These are phyloP conservation scores for Cairina moschata DNA, from an alignment of 2,113 vertebrate species.

Conservation along the genomic window DNA sequence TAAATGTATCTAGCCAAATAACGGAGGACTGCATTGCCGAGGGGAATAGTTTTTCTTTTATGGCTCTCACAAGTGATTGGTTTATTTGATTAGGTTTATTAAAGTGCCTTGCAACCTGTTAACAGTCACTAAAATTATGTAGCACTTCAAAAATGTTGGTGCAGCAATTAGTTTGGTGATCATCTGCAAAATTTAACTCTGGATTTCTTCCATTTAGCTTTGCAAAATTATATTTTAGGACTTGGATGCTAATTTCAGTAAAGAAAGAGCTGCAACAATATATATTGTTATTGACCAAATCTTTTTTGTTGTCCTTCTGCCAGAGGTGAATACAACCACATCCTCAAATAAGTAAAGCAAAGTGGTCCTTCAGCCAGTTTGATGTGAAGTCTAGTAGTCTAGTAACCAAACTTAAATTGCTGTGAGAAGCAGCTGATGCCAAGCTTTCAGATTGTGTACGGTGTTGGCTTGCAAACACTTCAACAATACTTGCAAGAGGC, in stretches of 20 bases:
- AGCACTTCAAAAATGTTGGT: not conserved
- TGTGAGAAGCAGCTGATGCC: not conserved
- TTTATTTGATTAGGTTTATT: not conserved
- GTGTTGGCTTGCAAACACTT: not conserved
- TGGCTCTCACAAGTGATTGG: not conserved
- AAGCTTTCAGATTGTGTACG: not conserved
- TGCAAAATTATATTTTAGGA: not conserved
- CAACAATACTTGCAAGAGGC: not conserved
- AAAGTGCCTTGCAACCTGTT: not conserved
- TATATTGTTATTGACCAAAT: not conserved
- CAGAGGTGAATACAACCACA: not conserved
- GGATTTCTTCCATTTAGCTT: not conserved
- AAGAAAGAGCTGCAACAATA: not conserved
- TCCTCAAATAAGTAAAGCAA: not conserved
- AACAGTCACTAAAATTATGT: not conserved
- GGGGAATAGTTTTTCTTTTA: not conserved
- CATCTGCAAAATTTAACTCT: not conserved
- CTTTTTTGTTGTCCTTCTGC: not conserved
- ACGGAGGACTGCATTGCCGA: not conserved
- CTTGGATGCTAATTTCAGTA: not conserved
- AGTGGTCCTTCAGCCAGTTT: not conserved
- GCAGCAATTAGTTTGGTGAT: not conserved
- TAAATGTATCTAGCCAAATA: not conserved
- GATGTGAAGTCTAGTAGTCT: not conserved
- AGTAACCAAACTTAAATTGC: not conserved